Percentiles rank a stretch among this genome's conserved stretches.
phyloP scores from a whole-genome alignment of 2,797 vertebrate genomes.

The Poeciliopsis presidionis region DNA sequence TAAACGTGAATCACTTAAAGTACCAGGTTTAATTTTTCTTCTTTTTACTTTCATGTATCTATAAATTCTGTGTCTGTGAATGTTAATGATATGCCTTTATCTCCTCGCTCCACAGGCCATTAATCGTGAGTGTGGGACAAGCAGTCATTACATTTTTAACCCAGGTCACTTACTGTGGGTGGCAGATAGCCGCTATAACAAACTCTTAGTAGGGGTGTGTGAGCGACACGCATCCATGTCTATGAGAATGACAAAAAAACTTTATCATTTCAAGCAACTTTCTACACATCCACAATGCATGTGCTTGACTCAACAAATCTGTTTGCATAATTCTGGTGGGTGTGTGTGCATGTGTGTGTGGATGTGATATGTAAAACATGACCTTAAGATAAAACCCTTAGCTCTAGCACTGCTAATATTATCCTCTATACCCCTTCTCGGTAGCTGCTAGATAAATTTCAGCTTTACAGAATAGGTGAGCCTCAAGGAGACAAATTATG shows the following conservation, averaged over 20 bases:
- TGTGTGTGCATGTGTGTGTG: constrained; percentile 1
- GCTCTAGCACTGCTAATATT: constrained; percentile 71
- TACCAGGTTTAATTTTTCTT: constrained; percentile 29
- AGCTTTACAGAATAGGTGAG: constrained; percentile 69
- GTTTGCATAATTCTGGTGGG: constrained; percentile 24
- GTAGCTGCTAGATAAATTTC: constrained; percentile 67
- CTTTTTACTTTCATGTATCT: constrained; percentile 42
- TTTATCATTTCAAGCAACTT: constrained; percentile 14
- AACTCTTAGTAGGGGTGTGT: constrained; percentile 19
- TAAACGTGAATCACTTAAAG: constrained; percentile 11
- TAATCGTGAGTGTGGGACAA: constrained; percentile 80
- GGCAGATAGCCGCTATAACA: constrained; percentile 75
- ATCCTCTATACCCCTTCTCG: constrained; percentile 36
- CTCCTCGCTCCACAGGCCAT: constrained; percentile 74
- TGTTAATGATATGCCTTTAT: constrained; percentile 79
- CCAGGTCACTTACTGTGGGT: constrained; percentile 76
- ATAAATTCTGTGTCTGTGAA: constrained; percentile 32
- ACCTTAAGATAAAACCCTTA: constrained; percentile 77
- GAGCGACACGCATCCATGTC: neutral
- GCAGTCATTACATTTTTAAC: constrained; percentile 81
- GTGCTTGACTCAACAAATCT: constrained; percentile 29
- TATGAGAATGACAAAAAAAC: neutral
- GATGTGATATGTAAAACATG: constrained; percentile 78
- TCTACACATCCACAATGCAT: constrained; percentile 19
- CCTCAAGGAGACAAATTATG: constrained; percentile 50